Percentiles rank a stretch among this genome's conserved stretches.
Conservation (phyloP, 2,888 invertebrate genomes). For the Eilema griseolum region DNA sequence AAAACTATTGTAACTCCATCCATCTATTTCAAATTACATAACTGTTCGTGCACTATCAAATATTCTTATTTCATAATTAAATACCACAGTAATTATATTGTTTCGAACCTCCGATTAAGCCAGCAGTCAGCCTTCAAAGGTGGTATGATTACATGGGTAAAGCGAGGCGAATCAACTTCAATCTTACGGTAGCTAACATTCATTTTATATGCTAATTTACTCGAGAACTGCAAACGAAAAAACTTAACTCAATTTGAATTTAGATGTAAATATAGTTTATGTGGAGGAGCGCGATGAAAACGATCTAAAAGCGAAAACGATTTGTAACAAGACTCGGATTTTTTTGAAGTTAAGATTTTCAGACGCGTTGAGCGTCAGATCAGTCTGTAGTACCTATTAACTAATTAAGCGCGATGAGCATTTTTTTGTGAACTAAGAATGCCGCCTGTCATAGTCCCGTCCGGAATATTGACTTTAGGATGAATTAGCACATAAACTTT, state of each 20-base stretch:
- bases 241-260: slow-evolving; percentile 25
- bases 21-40: neutral
- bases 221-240: slow-evolving; percentile 31
- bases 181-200: slow-evolving; percentile 36
- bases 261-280: slow-evolving; percentile 14
- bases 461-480: too few species aligned
- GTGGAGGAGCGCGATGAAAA: slow-evolving; percentile 18
- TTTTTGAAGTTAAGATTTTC: too few species aligned
- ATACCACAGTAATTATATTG: slow-evolving; percentile 8
- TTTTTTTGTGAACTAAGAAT: too few species aligned
- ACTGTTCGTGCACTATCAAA: neutral
- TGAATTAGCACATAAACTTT: too few species aligned
- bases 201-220: slow-evolving; percentile 38
- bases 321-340: too few species aligned
- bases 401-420: too few species aligned
- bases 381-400: too few species aligned
- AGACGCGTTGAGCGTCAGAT: too few species aligned
- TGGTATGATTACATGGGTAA: neutral
- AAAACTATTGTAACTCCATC: too few species aligned
- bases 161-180: slow-evolving; percentile 16
- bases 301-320: neutral
- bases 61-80: neutral
- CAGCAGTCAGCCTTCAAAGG: neutral
- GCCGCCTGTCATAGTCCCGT: too few species aligned
- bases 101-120: slow-evolving; percentile 5